These are phyloP conservation scores for Chrysomallon squamiferum DNA, from an alignment of 1,140 invertebrate genomes.

Conservation along the genomic window DNA sequence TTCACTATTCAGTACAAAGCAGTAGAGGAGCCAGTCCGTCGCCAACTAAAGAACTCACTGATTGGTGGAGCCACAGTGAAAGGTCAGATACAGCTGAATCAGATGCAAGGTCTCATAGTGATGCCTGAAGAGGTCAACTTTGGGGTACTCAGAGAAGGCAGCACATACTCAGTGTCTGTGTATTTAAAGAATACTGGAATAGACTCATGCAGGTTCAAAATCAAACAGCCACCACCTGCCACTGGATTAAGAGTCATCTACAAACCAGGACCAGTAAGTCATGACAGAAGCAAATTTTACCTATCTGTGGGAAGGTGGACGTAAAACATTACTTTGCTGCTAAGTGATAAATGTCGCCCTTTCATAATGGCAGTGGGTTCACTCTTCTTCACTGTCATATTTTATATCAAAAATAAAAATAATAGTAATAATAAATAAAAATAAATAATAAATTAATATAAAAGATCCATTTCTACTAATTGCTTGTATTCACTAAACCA, in stretches of 20 bases:
- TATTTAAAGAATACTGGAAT: constrained; percentile 59
- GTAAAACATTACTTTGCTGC: too few species aligned
- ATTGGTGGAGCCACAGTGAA: constrained; percentile 48
- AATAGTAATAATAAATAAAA: too few species aligned
- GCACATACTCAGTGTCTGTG: constrained; percentile 54
- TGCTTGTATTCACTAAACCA: too few species aligned
- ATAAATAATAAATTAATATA: too few species aligned
- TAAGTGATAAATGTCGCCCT: too few species aligned
- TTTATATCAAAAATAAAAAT: too few species aligned
- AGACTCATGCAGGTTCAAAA: constrained; percentile 60
- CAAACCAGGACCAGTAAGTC: constrained; percentile 60
- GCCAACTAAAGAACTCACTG: constrained; percentile 52
- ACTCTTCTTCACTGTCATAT: too few species aligned
- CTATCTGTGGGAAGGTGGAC: neutral
- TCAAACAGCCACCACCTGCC: constrained; percentile 60
- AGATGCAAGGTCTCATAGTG: constrained; percentile 55
- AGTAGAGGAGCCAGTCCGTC: constrained; percentile 59
- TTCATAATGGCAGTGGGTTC: too few species aligned
- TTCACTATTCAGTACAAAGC: constrained; percentile 44
- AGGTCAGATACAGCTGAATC: constrained; percentile 35
- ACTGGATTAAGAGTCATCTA: constrained; percentile 59
- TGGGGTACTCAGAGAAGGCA: constrained; percentile 59
- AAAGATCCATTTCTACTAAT: too few species aligned
- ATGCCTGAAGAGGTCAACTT: constrained; percentile 60
- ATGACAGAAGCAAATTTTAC: neutral